These are phyloP conservation scores for Dromiciops gliroides DNA, from an alignment of 2,113 vertebrate species.

Conservation along the genomic window DNA sequence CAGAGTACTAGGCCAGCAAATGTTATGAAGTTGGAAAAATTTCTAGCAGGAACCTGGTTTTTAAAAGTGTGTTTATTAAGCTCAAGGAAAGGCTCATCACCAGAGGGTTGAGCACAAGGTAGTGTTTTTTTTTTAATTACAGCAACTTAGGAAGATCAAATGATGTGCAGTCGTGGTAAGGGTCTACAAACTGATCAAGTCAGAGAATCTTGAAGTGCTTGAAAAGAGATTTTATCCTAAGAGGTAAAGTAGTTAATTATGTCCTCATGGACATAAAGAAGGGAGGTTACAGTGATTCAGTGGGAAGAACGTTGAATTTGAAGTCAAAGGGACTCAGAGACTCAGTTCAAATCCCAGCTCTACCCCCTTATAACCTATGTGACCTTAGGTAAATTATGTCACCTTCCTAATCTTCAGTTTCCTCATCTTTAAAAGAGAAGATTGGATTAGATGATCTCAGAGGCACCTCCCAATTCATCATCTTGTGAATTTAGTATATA, in stretches of 20 bases:
- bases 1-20: not conserved
- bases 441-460: not conserved
- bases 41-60: not conserved
- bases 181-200: not conserved
- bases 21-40: not conserved
- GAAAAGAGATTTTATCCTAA: not conserved
- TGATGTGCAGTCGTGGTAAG: not conserved
- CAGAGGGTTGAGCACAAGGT: not conserved
- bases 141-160: not conserved
- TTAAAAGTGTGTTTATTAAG: not conserved
- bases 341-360: not conserved
- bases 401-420: not conserved
- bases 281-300: not conserved
- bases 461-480: not conserved
- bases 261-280: not conserved
- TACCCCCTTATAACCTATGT: slow-evolving; percentile 2
- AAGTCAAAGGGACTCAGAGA: slow-evolving; percentile 1
- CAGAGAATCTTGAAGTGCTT: not conserved
- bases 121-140: not conserved
- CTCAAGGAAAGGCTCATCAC: not conserved
- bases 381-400: not conserved
- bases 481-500: slow-evolving; percentile 39
- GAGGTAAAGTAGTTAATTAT: not conserved
- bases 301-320: not conserved
- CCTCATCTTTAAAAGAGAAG: not conserved